Base-by-base conservation (phyloP, 2,113 vertebrate species). In the Callipepla squamata region DNA sequence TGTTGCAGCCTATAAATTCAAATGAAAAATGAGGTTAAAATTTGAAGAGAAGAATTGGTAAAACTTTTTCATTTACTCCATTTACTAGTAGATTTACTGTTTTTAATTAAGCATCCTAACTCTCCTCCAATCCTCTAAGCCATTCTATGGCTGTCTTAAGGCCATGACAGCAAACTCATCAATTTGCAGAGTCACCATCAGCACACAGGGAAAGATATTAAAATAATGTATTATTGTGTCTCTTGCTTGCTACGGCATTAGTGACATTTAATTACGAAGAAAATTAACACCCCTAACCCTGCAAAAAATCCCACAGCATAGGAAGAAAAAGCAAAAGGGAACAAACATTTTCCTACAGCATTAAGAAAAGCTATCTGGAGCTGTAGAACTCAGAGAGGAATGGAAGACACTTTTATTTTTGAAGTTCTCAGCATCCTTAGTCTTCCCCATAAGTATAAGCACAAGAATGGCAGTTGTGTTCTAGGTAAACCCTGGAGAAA, bases 61-160 rank as follows among this genome's bases (percentile, higher is more conserved):
- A 96, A 92, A 81, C n/a, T 95, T 87, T 87, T 80, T 95, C n/a
- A 87, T 96, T 97, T 96, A 94, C 63, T 91, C 74, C 57, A 93
- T 40, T 57, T 85, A 89, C 62, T 85, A 80, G 59, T 96, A 96
- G 93, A 97, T 96, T 97, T 97, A 96, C 82, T 92, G 85, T 19
- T 94, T 97, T 97, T 97, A 96, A 97, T 97, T 96, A 98, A 97
- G 95, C 79, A 89, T 95, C 77, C 89, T 92, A 86, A 61, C 87
- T 80, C 47, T 82, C 58, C 90, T 40, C 51, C 63, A 77, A 30
- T 79, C 75, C 82, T 58, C 50, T 66, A 88, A 96, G 73, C 74
- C 85, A 67, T 91, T 36, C 79, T 95, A 80, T 69, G 28, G 32
- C 80, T 85, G 15, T 86, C 72, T 74, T 81, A 93, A 83, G 55